Base-by-base conservation (phyloP, 2,797 vertebrate genomes). In the Artibeus jamaicensis region DNA sequence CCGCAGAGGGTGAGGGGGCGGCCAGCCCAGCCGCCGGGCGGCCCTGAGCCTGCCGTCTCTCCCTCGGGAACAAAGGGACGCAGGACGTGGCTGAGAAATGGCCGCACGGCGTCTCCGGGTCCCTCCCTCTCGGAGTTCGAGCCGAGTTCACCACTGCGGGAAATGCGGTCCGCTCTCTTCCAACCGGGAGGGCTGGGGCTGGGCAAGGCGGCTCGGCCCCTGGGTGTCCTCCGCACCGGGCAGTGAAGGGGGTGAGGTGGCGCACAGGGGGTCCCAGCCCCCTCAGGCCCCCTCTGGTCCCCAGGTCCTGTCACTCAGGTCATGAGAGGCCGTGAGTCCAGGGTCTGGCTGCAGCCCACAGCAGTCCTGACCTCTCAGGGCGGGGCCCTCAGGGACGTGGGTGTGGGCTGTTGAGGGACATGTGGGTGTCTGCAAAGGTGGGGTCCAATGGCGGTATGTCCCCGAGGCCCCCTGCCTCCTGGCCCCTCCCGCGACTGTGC, bases 71-170 rank as follows among this genome's bases (percentile, higher is more conserved):
- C 50, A 73, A 74, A 91, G 70, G 86, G 65, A 18, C 0, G 5
- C 29, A 2, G 81, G 2, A 2, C 16, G 3, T 42, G 86, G 68
- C 18, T 74, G 96, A 89, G 94, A 50, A 93, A 73, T 1, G 24
- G 16, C 77, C 2, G 24, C 26, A 34, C 0, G 0, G 24, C 34
- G 1, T 44, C 53, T 24, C 42, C 9, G 0, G 0, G 1, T 29
- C 42, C 85, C 71, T 65, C 76, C 71, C 39, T 26, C 4, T 16
- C 4, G 0, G 89, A 94, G 78, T 76, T 62, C 21, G 22, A 26
- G 48, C 82, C 94, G 59, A 24, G 5, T 39, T 83, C 89, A 46
- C 34, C 29, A 22, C 73, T 32, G 37, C 22, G 32, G 55, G 7
- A 21, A 0, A 0, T 29, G 0, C 2, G 1, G 7, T 14, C 48